Evolutionary conservation across 2,888 invertebrate species (phyloP), one percentile per base, ranked within the genome.

Genomic region (Eucera pruinosa): DNA sequence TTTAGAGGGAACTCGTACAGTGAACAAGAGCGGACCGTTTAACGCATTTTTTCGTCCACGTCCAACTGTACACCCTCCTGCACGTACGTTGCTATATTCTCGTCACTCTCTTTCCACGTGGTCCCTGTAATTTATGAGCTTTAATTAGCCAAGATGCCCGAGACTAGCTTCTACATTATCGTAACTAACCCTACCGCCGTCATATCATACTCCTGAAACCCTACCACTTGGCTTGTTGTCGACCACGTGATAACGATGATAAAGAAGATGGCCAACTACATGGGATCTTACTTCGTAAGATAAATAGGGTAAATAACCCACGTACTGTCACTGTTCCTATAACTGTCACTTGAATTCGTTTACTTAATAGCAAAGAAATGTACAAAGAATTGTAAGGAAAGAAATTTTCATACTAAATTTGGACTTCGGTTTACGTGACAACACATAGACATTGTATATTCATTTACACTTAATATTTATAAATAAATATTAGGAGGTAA

Each of bases 71-170:
- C 48, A n/a, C 62, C 47, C 50, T 30, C 69, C 36, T 36, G 5
- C 4, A 78, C 57, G 54, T 72, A 72, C 67, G 54, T 70, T 80
- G 67, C 80, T 77, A 80, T 82, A 80, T 74, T 82, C 83, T 79
- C 79, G 81, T 87, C 84, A 81, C 69, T 78, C 80, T 80, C 78
- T 73, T 75, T 80, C 83, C 83, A 78, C 75, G 73, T 78, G 58
- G 78, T 72, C n/a, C n/a, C n/a, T 80, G 80, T 87, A 85, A 88
- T 88, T 88, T 87, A 87, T 83, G 85, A 82, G 77, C 84, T 87
- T 87, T 87, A 88, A 88, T 88, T 88, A 88, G 87, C 82, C 79
- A 58, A 73, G 82, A 73, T 69, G 78, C 81, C 82, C 68, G 71
- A 75, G 77, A 80, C 81, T 65, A 68, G 58, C 57, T 54, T 62